These are phyloP conservation scores for Oceanodroma tethys DNA, from an alignment of 2,113 vertebrate species.

Conservation along the genomic window DNA sequence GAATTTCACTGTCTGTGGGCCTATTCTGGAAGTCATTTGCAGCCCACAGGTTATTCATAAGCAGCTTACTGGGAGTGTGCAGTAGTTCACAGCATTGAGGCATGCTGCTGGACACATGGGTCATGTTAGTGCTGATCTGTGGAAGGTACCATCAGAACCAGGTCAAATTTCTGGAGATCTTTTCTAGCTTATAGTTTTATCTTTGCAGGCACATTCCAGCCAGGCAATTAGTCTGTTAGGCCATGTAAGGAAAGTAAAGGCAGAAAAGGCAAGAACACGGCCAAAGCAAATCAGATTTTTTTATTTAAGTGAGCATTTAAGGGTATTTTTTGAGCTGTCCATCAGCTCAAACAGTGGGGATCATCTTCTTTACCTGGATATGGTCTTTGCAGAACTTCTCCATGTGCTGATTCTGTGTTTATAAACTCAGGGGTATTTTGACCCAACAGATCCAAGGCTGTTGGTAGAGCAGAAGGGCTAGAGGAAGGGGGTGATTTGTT, in stretches of 20 bases:
- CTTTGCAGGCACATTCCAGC: background rate
- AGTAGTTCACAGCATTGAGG: background rate
- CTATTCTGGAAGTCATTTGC: background rate
- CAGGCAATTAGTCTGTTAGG: background rate
- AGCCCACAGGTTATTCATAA: background rate
- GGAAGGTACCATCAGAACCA: accelerated
- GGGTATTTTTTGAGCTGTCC: background rate
- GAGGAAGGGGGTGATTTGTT: background rate
- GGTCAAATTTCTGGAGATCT: background rate
- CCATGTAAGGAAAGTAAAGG: background rate
- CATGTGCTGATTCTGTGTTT: background rate
- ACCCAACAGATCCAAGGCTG: background rate
- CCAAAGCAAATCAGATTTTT: background rate
- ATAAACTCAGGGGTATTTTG: background rate
- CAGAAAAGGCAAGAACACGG: background rate
- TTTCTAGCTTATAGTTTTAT: background rate
- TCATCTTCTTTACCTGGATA: background rate
- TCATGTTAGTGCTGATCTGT: background rate
- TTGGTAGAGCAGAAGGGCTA: background rate
- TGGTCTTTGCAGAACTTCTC: background rate
- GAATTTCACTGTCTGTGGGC: background rate
- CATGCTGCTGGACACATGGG: background rate
- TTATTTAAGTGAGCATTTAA: background rate
- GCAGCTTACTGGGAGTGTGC: background rate
- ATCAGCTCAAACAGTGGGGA: background rate